phyloP scores from a whole-genome alignment of 2,797 vertebrate genomes.

The Microcaecilia unicolor region DNA sequence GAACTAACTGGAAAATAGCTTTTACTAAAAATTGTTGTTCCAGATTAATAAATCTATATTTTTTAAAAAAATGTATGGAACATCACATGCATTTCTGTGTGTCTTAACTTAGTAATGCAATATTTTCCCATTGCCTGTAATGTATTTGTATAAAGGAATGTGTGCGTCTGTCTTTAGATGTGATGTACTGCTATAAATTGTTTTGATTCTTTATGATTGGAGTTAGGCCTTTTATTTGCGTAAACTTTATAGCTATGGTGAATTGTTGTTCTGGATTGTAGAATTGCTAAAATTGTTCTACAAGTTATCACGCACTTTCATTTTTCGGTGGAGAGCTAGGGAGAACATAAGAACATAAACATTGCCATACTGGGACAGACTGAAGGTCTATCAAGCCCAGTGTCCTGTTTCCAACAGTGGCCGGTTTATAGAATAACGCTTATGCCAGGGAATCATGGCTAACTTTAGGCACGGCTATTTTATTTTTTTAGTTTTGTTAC shows the following conservation, averaged over 20 bases:
- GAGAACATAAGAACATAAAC: too few relatives aligned
- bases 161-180: conserved; percentile 12
- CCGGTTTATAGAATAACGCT: too few relatives aligned
- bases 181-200: conserved; percentile 11
- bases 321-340: conserved; percentile 41
- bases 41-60: not conserved
- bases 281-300: conserved; percentile 32
- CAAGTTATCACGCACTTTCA: conserved; percentile 38
- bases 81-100: not conserved
- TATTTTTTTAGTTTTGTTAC: too few relatives aligned
- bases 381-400: too few relatives aligned
- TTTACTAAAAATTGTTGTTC: not conserved
- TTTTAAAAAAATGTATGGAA: conserved; percentile 4
- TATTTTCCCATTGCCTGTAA: not conserved
- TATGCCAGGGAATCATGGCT: too few relatives aligned
- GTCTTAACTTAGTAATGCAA: conserved; percentile 11
- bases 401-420: too few relatives aligned
- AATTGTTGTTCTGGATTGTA: conserved; percentile 29
- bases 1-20: conserved; percentile 11
- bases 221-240: conserved; percentile 25
- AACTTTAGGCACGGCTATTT: too few relatives aligned
- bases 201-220: conserved; percentile 6
- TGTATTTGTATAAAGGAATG: conserved; percentile 24
- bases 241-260: conserved; percentile 23
- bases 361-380: too few relatives aligned